Base-by-base conservation (phyloP, 2,113 vertebrate species). In the Tretioscincus oriximinensis region DNA sequence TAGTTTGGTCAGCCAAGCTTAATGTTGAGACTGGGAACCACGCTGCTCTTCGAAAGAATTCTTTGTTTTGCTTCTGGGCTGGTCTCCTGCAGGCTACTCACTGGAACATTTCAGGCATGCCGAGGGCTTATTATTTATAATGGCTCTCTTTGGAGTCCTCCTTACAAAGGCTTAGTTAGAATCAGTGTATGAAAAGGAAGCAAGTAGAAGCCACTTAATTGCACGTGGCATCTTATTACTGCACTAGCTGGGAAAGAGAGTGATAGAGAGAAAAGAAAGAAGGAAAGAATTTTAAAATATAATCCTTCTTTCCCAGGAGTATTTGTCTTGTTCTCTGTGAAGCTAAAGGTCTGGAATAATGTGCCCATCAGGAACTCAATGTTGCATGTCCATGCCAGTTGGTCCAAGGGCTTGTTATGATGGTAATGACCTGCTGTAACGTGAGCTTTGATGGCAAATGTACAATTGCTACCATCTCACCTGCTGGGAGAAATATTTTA, bases 401-500 rank as follows among this genome's bases (percentile, higher is more conserved):
- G 95, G 95, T 96, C 92, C 93, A 95, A 94, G 93, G 95, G 93
- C 95, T 96, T 94, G 96, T 96, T 96, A 95, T 91, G 93, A 95
- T 95, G 95, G 95, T 96, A 96, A 96, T 96, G 95, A 95, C 95
- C 95, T 92, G 86, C 94, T 89, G 92, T 91, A 95, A 93, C 88
- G 92, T 94, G 95, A 94, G 92, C 93, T 92, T 92, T 90, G 91
- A 93, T 95, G 85, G 94, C 94, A 95, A 93, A 93, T 94, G 92
- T 95, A 91, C 94, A 93, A 94, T 94, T 93, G 93, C 95, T 93
- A 92, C 92, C 81, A 92, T 95, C 94, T 95, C 95, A 95, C 96
- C 95, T 92, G 92, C 96, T 95, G 96, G 93, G 95, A 95, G 95
- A 95, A 95, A 95, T 95, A 95, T 96, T 96, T 96, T 95, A 95